Conservation (phyloP, 2,888 invertebrate genomes). For the Colletes collaris region DNA sequence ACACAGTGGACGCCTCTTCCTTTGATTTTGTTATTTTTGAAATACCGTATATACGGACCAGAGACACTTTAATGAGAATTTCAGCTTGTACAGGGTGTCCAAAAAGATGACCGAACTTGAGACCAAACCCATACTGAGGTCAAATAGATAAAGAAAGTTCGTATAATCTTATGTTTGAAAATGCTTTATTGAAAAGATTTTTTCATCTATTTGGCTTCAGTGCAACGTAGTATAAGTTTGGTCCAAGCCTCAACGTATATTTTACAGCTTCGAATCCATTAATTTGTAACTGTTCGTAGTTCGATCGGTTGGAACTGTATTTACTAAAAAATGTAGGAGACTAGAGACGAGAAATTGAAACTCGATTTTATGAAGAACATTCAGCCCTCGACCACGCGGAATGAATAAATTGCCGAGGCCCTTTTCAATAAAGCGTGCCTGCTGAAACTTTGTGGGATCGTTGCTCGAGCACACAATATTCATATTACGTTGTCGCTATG, state of each 20-base stretch:
- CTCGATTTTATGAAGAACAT: constrained; percentile 14
- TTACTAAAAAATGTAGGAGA: constrained; percentile 31
- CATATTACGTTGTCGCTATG: neutral
- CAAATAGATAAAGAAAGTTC: too few species aligned
- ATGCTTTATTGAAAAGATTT: too few species aligned
- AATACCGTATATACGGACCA: too few species aligned
- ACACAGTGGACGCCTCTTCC: too few species aligned
- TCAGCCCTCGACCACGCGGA: neutral
- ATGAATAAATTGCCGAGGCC: constrained; percentile 8
- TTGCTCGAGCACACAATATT: neutral
- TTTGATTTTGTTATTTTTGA: too few species aligned
- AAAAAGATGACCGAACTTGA: too few species aligned
- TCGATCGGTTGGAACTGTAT: constrained; percentile 29
- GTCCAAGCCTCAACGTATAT: neutral
- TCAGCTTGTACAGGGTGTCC: too few species aligned
- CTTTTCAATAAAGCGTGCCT: neutral
- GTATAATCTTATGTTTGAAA: too few species aligned
- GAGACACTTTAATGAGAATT: too few species aligned
- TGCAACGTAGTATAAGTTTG: too few species aligned
- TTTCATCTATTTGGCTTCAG: too few species aligned
- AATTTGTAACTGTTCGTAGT: constrained; percentile 15
- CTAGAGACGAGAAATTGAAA: constrained; percentile 32
- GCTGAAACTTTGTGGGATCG: neutral
- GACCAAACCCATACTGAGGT: too few species aligned
- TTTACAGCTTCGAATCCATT: constrained; percentile 6